These are phyloP conservation scores for Poeciliopsis gracilis DNA, from an alignment of 2,797 vertebrate genomes.

Conservation along the genomic window DNA sequence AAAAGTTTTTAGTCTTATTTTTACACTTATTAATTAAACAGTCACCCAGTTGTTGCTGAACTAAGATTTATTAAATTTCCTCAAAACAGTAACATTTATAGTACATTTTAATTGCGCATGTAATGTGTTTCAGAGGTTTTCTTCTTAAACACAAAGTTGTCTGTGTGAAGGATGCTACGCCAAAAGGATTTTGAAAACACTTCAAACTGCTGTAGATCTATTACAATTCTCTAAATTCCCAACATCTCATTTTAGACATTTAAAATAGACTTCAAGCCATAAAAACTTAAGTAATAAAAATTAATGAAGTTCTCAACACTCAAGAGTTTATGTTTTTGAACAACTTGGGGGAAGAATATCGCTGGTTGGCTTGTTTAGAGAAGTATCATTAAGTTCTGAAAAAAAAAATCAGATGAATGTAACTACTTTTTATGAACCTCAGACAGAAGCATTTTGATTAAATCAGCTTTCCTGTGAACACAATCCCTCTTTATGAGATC, in stretches of 20 bases:
- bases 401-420: neutral
- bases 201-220: neutral
- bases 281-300: neutral
- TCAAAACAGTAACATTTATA: neutral
- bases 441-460: neutral
- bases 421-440: neutral
- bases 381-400: neutral
- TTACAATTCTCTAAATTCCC: neutral
- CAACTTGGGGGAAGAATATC: neutral
- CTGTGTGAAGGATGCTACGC: neutral
- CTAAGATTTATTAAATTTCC: neutral
- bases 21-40: neutral
- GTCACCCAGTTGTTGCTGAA: neutral
- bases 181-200: neutral
- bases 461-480: slow-evolving; percentile 1
- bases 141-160: neutral
- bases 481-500: neutral
- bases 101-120: neutral
- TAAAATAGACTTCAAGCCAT: neutral
- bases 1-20: too few species aligned
- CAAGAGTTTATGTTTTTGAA: neutral
- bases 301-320: neutral
- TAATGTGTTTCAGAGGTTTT: neutral
- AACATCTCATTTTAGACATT: neutral
- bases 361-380: neutral